These are phyloP conservation scores for Pissodes strobi DNA, from an alignment of 1,140 invertebrate genomes.

Conservation along the genomic window DNA sequence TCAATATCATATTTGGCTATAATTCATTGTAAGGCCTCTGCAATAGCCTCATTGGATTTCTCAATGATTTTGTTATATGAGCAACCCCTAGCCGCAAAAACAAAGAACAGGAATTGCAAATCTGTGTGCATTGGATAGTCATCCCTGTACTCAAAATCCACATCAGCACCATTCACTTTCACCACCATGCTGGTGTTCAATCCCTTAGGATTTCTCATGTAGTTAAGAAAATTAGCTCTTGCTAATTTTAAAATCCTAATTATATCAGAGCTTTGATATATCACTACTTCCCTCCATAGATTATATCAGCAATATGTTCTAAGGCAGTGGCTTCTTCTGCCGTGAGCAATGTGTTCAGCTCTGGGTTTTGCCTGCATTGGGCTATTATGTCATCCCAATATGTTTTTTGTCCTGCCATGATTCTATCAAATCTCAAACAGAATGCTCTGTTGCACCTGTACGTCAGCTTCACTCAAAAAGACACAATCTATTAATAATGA, in stretches of 20 bases:
- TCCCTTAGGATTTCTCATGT: neutral
- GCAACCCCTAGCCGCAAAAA: conserved; percentile 1
- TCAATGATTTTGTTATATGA: neutral
- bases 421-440: no score
- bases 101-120: neutral
- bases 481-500: no score
- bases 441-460: no score
- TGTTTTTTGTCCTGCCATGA: no score
- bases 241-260: neutral
- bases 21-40: neutral
- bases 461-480: no score
- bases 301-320: no score
- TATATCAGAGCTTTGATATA: neutral
- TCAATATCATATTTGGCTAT: neutral
- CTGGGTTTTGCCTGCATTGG: no score
- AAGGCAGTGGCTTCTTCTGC: no score
- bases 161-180: neutral
- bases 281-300: neutral
- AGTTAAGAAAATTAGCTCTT: neutral
- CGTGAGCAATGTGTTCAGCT: no score
- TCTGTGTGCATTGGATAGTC: neutral
- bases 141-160: neutral
- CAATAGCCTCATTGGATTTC: neutral
- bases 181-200: neutral
- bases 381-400: no score